Percentiles rank a stretch among this genome's conserved stretches.
phyloP scores from a whole-genome alignment of 2,888 invertebrate genomes.

The Epirrita christyi region DNA sequence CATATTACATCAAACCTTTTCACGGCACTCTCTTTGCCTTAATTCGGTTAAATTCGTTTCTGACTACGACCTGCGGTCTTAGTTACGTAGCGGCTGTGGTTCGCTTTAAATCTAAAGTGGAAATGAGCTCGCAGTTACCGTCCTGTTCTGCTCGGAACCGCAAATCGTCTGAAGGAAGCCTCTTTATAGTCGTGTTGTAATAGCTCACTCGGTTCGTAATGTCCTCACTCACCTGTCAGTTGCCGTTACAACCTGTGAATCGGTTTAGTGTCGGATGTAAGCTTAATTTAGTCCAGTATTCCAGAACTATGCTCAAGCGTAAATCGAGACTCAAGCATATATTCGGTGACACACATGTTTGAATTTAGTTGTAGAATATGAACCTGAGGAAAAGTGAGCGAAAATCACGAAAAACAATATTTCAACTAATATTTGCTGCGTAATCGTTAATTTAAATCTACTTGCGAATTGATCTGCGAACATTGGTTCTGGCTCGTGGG shows the following conservation, averaged over 20 bases:
- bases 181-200: constrained; percentile 62
- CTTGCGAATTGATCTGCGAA: no score
- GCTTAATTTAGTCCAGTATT: constrained; percentile 3
- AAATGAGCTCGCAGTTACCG: constrained; percentile 70
- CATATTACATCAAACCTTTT: neutral
- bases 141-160: constrained; percentile 62
- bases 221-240: constrained; percentile 69
- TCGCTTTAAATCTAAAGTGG: constrained; percentile 68
- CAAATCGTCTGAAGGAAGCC: constrained; percentile 63
- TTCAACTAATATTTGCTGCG: no score
- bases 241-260: constrained; percentile 61
- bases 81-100: constrained; percentile 66
- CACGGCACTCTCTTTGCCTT: constrained; percentile 9
- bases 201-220: constrained; percentile 56
- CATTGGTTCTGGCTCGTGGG: no score
- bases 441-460: no score
- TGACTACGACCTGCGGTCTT: constrained; percentile 40
- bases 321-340: no score
- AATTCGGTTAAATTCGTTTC: constrained; percentile 37
- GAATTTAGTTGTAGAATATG: no score
- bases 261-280: constrained; percentile 17
- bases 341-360: no score
- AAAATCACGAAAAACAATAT: no score
- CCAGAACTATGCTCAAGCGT: no score
- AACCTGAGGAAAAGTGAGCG: no score